Percentiles rank a stretch among this genome's conserved stretches.
Conservation (phyloP, 2,888 invertebrate genomes). For the Keiferia lycopersicella region DNA sequence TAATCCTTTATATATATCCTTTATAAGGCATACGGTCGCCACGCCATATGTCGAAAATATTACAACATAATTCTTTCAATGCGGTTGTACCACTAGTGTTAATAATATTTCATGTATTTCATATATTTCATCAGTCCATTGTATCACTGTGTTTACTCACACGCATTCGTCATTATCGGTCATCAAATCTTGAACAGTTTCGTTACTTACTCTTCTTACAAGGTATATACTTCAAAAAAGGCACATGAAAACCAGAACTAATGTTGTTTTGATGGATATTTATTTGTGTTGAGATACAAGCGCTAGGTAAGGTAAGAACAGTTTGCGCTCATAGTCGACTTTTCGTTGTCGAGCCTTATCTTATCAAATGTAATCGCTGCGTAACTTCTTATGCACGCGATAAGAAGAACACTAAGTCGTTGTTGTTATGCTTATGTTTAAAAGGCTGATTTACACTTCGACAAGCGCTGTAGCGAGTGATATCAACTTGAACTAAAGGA, state of each 20-base stretch:
- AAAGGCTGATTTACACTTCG: background rate
- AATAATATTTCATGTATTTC: no score
- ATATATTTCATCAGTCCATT: no score
- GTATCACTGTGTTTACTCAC: background rate
- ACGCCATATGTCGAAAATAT: background rate
- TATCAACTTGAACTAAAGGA: no score
- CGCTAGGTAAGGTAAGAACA: background rate
- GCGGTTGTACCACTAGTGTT: no score
- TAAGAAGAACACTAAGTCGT: background rate
- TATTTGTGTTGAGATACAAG: background rate
- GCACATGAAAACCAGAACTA: background rate
- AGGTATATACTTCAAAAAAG: background rate
- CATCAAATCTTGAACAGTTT: background rate
- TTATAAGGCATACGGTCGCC: background rate
- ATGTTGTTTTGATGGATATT: no score
- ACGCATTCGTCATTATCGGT: background rate
- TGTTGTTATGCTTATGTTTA: background rate
- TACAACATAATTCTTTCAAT: background rate
- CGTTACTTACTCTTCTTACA: background rate
- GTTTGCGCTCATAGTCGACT: background rate
- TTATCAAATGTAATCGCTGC: conserved; percentile 41
- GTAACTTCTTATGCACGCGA: conserved; percentile 31
- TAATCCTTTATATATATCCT: background rate
- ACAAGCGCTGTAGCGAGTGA: background rate
- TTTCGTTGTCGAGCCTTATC: conserved; percentile 34